Conservation (phyloP, 2,113 vertebrate species). For the Sceloporus tristichus region DNA sequence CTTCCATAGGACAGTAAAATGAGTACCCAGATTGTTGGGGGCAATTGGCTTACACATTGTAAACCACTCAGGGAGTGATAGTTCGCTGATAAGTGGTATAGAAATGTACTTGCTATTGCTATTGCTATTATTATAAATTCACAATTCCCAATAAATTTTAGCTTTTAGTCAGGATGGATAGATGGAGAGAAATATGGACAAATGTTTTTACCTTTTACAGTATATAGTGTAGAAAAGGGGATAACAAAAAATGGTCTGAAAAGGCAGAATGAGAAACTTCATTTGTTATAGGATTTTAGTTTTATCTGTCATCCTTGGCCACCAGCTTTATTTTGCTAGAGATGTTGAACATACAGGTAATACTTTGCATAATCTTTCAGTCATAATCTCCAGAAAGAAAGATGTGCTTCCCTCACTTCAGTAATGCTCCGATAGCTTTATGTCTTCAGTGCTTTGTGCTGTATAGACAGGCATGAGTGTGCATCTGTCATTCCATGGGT, state of each 20-base stretch:
- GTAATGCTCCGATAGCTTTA: background rate
- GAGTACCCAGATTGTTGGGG: no score
- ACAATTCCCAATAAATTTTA: background rate
- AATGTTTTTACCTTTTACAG: background rate
- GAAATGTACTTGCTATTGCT: no score
- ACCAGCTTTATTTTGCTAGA: conserved; percentile 8
- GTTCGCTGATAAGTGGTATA: no score
- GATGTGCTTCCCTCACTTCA: background rate
- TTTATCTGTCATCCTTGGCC: background rate
- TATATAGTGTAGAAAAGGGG: background rate
- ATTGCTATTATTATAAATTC: background rate
- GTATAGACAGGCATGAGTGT: background rate
- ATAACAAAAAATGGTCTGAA: background rate
- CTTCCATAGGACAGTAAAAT: no score
- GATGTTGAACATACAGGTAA: conserved; percentile 7
- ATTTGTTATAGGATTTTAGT: background rate
- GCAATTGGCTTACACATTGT: no score
- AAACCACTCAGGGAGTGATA: no score
- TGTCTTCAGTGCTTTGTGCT: background rate
- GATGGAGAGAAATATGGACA: no score
- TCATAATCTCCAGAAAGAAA: background rate
- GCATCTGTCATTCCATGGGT: conserved; percentile 8
- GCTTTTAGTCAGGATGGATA: background rate
- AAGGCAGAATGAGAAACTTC: background rate
- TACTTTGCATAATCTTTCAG: background rate